Evolutionary conservation across 2,113 vertebrate species (phyloP).

Genomic region (Ciconia boyciana): DNA sequence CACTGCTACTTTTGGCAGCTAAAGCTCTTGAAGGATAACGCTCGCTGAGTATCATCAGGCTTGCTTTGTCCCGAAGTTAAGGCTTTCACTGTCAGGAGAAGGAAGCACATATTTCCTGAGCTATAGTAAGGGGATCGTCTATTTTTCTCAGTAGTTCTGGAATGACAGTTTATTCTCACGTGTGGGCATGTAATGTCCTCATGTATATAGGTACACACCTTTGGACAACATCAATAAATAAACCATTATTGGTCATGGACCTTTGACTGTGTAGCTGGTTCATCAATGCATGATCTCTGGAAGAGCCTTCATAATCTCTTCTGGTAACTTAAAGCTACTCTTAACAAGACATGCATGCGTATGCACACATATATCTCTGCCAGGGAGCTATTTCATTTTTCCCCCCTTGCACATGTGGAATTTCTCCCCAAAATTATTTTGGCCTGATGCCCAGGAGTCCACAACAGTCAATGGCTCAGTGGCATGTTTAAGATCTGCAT

Average conservation of each 20-base stretch:
- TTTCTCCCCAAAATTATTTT: conserved; percentile 29
- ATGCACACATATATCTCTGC: neutral
- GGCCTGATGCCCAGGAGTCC: neutral
- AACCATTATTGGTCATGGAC: neutral
- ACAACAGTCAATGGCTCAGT: neutral
- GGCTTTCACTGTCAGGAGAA: neutral
- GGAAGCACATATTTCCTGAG: neutral
- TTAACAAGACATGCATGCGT: neutral
- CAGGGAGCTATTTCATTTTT: neutral
- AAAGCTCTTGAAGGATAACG: neutral
- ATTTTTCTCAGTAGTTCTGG: neutral
- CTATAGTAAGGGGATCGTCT: neutral
- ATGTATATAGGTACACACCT: neutral
- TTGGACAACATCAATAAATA: neutral
- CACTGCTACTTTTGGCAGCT: neutral
- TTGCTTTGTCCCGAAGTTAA: neutral
- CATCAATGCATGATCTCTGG: neutral
- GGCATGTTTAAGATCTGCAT: neutral
- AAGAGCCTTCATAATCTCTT: neutral
- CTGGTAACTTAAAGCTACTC: neutral
- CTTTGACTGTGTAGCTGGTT: neutral
- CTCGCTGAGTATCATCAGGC: neutral
- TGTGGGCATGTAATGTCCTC: neutral
- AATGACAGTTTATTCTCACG: neutral
- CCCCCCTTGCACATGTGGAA: neutral